Conservation (phyloP, 2,113 vertebrate genomes). For the Brachyhypopomus occidentalis region DNA sequence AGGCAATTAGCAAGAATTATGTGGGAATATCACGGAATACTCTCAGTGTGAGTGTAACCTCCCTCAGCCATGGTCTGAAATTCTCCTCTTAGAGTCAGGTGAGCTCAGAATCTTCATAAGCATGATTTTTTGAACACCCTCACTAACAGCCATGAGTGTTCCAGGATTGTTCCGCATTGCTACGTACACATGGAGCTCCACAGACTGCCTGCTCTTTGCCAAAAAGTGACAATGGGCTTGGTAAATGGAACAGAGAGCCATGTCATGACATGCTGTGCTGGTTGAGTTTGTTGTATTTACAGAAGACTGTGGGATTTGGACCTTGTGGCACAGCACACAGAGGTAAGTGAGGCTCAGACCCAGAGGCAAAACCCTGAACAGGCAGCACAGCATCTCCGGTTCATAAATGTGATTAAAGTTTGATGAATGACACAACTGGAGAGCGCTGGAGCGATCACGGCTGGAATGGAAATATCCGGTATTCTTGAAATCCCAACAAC, state of each 20-base stretch:
- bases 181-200: no score
- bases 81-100: background rate
- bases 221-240: no score
- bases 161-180: background rate
- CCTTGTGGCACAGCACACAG: background rate
- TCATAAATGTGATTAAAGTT: background rate
- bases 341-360: background rate
- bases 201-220: no score
- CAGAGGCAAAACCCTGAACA: background rate
- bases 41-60: background rate
- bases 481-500: background rate
- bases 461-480: background rate
- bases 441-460: background rate
- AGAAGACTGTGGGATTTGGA: background rate
- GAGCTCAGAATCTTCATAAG: background rate
- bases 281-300: background rate
- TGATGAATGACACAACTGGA: background rate
- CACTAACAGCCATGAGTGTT: background rate
- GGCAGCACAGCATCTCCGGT: background rate
- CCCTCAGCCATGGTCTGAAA: background rate
- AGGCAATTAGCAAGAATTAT: constrained; percentile 51
- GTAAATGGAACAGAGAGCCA: no score
- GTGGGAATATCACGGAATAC: constrained; percentile 49
- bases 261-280: no score
- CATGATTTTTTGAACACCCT: background rate